Conservation (phyloP, 2,797 vertebrate genomes). For the Alectoris magna region DNA sequence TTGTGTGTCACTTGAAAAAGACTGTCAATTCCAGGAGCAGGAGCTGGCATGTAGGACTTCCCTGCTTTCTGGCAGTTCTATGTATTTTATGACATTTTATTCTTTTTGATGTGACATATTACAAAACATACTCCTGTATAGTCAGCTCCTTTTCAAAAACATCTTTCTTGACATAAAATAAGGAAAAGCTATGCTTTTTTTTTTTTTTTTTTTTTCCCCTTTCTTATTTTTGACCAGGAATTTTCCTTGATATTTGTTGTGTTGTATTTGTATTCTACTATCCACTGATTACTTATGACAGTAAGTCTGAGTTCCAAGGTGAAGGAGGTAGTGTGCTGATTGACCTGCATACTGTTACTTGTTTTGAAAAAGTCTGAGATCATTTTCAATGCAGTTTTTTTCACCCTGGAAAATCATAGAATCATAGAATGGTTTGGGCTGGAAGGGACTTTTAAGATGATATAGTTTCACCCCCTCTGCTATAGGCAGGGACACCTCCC, state of each 20-base stretch:
- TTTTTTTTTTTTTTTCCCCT: background rate
- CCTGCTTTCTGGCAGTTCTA: conserved; percentile 45
- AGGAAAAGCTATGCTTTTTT: background rate
- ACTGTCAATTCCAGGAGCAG: conserved; percentile 17
- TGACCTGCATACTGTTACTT: background rate
- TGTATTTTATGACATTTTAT: conserved; percentile 19
- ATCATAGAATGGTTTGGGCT: too few species aligned
- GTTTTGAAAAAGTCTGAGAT: background rate
- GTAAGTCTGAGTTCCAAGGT: background rate
- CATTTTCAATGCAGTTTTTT: background rate
- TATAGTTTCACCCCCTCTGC: too few species aligned
- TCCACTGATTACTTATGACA: background rate
- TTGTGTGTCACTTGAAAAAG: conserved; percentile 40
- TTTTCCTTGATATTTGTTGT: conserved; percentile 15
- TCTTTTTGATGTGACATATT: conserved; percentile 41
- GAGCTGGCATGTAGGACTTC: background rate
- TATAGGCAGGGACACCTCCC: too few species aligned
- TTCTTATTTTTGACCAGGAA: background rate
- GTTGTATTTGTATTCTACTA: background rate
- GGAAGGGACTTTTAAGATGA: too few species aligned
- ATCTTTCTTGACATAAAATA: conserved; percentile 5
- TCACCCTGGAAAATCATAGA: background rate
- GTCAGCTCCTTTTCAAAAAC: conserved; percentile 9
- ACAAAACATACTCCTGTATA: conserved; percentile 39
- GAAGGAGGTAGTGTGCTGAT: background rate